These are phyloP conservation scores for Aphidoletes aphidimyza DNA, from an alignment of 2,888 invertebrate species.

Conservation along the genomic window DNA sequence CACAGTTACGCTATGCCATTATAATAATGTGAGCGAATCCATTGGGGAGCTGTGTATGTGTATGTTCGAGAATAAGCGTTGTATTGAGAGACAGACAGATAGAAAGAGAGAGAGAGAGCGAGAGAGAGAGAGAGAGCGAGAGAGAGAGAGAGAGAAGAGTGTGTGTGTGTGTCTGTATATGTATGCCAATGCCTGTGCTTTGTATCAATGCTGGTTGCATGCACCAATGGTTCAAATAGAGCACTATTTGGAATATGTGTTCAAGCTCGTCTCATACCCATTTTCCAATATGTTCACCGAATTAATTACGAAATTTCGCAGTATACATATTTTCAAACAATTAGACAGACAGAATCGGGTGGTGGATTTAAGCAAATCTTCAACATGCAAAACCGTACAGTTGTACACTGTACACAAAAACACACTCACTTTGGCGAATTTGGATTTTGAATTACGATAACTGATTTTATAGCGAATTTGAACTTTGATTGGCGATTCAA, in stretches of 20 bases:
- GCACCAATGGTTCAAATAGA: not conserved
- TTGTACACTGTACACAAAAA: not conserved
- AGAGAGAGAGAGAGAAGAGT: too few relatives aligned
- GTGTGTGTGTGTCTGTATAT: not conserved
- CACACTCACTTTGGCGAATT: not conserved
- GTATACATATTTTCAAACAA: slow-evolving; percentile 28
- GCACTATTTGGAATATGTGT: not conserved
- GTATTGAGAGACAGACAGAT: too few relatives aligned
- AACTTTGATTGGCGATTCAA: not conserved
- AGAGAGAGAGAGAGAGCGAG: too few relatives aligned
- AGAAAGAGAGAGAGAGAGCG: too few relatives aligned
- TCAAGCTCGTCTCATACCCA: not conserved
- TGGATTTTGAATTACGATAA: not conserved
- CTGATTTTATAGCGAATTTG: not conserved
- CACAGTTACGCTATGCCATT: slow-evolving; percentile 36
- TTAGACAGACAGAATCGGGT: not conserved
- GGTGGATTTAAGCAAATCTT: not conserved
- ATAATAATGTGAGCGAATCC: not conserved
- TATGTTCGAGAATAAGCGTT: not conserved
- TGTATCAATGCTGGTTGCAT: not conserved
- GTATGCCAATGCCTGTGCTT: not conserved
- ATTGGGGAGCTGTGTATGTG: not conserved
- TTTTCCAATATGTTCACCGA: slow-evolving; percentile 15
- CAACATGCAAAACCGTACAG: too few relatives aligned
- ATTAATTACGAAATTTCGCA: slow-evolving; percentile 44